Conservation (phyloP, 2,888 invertebrate genomes). For the Eupeodes latifasciatus region DNA sequence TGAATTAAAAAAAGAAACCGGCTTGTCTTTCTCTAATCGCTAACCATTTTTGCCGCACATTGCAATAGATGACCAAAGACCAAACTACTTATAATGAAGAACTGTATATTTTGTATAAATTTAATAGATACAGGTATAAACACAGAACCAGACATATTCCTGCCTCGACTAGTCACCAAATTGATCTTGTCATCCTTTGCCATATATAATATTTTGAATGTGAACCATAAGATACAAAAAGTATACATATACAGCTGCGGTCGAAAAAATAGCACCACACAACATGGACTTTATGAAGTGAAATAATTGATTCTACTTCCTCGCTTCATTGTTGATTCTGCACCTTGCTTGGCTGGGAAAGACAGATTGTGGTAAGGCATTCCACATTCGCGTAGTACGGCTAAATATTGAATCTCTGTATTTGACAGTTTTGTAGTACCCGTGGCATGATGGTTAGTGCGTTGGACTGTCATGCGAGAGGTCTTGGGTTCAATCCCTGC, state of each 20-base stretch:
- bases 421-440: too few species aligned
- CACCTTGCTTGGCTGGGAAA: too few species aligned
- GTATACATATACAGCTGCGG: background rate
- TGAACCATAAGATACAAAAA: background rate
- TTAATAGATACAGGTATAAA: slow-evolving; percentile 19
- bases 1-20: slow-evolving; percentile 28
- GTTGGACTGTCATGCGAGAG: too few species aligned
- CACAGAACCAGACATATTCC: background rate
- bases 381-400: too few species aligned
- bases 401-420: too few species aligned
- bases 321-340: too few species aligned
- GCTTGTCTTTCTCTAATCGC: slow-evolving; percentile 31
- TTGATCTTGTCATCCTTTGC: slow-evolving; percentile 52
- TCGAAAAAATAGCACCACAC: too few species aligned
- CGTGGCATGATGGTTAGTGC: too few species aligned
- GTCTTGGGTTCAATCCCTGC: too few species aligned
- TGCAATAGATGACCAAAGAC: slow-evolving; percentile 48
- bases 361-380: too few species aligned
- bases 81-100: slow-evolving; percentile 60
- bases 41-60: slow-evolving; percentile 16
- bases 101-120: slow-evolving; percentile 55
- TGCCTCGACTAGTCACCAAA: slow-evolving; percentile 44
- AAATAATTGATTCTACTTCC: too few species aligned
- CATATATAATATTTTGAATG: background rate
- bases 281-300: too few species aligned